These are phyloP conservation scores for Teleogryllus oceanicus DNA, from an alignment of 2,888 invertebrate species.

Conservation along the genomic window DNA sequence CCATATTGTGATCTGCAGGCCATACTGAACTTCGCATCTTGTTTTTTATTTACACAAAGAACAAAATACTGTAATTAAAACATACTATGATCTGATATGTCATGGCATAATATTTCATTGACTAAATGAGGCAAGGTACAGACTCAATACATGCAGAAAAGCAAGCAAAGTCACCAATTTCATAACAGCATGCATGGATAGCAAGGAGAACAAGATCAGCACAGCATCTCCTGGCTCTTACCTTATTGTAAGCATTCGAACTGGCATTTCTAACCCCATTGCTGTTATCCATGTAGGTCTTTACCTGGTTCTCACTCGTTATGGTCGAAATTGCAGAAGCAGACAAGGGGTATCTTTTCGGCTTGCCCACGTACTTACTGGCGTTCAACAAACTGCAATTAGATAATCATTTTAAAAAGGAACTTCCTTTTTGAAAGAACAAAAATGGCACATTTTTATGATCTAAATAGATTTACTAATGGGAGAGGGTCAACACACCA, in stretches of 20 bases:
- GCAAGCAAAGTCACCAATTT: not conserved
- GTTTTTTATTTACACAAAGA: too few relatives aligned
- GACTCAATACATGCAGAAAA: too few relatives aligned
- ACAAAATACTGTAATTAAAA: too few relatives aligned
- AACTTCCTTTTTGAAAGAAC: too few relatives aligned
- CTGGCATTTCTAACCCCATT: slow-evolving; percentile 75
- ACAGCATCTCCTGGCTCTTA: slow-evolving; percentile 54
- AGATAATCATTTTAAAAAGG: slow-evolving; percentile 24
- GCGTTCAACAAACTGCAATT: slow-evolving; percentile 61
- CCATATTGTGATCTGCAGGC: too few relatives aligned
- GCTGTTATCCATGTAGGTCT: slow-evolving; percentile 88
- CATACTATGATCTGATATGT: too few relatives aligned
- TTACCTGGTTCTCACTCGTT: slow-evolving; percentile 82
- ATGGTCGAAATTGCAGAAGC: slow-evolving; percentile 55
- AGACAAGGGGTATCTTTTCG: slow-evolving; percentile 50
- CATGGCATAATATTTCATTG: too few relatives aligned
- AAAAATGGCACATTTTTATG: too few relatives aligned
- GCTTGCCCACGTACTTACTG: slow-evolving; percentile 63
- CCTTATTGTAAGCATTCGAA: slow-evolving; percentile 89
- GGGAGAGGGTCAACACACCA: too few relatives aligned
- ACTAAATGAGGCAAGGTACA: too few relatives aligned
- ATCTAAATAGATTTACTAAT: too few relatives aligned
- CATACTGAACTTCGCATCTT: too few relatives aligned
- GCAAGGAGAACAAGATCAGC: slow-evolving; percentile 5
- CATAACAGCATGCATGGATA: not conserved